Evolutionary conservation across 92 coral and sea anemone genomes (phyloP), one percentile per base, ranked within the genome.

Genomic region (Phenganax stokvisi): DNA sequence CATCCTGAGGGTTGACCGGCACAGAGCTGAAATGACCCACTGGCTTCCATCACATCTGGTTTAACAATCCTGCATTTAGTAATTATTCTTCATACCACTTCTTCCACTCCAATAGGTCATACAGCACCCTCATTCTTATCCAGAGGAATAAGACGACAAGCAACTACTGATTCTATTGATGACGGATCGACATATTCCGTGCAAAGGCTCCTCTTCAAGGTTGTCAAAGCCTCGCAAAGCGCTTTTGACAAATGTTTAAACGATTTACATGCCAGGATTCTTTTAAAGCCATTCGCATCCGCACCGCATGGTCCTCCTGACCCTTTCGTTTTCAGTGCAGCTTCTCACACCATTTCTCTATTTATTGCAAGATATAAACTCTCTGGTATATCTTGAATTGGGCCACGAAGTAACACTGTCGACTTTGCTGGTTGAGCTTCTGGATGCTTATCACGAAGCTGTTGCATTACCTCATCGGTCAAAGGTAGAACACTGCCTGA

Each of bases 391-490:
- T 87, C 89, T 16, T 86, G 86, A 1, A 84, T 72, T 60, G 89
- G 81, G 10, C 85, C 85, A 54, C 72, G 76, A 28, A 87, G 71
- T 61, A 87, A 13, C 47, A 61, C 55, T 9, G 68, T 81, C 0
- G 60, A 55, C 56, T 86, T 63, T 12, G 89, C 89, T 66, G 65
- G 64, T 68, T 79, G 80, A n/a, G 90, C 85, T 37, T 69, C 69
- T n/a, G 87, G 87, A 51, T 84, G 90, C 76, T 89, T 89, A 74
- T 89, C 87, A 8, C 57, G 53, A 15, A 89, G 87, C 74, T 87
- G 90, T 70, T 27, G 60, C 90, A 84, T 89, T 12, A 87, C 93
- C 9, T 87, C 81, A 44, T 87, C 89, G 4, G 84, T 84, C 10
- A 82, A 47, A 27, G 90, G 83, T 7, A 87, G 74, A 2, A 87